Evolutionary conservation across 2,888 invertebrate species (phyloP).

Genomic region (Pollenia griseotomentosa): DNA sequence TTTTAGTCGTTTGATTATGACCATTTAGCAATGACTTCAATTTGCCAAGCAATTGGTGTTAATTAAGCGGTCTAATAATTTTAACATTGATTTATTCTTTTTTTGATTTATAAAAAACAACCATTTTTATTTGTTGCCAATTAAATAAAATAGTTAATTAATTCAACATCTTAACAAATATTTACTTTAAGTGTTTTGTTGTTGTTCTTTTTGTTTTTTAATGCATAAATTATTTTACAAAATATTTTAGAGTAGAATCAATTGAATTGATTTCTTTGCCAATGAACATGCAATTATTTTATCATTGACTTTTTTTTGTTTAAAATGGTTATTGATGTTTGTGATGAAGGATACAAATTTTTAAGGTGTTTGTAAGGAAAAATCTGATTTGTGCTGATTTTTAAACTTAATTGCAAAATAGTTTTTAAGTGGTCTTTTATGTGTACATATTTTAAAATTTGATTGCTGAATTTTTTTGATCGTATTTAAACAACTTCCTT

Average conservation of each 20-base stretch:
- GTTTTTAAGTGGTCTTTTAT: no score
- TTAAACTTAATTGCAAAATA: no score
- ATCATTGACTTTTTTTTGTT: constrained; percentile 38
- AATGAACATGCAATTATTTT: constrained; percentile 61
- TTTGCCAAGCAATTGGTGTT: constrained; percentile 66
- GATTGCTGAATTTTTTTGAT: no score
- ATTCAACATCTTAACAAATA: constrained; percentile 54
- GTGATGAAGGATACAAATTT: constrained; percentile 46
- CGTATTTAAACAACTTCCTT: no score
- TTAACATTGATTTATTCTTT: constrained; percentile 63
- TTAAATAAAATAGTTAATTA: constrained; percentile 50
- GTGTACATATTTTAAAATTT: no score
- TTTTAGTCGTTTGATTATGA: constrained; percentile 30
- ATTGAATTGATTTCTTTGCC: constrained; percentile 66
- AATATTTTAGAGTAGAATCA: constrained; percentile 60
- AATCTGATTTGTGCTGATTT: background rate
- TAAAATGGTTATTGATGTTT: background rate
- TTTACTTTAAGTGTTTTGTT: constrained; percentile 21
- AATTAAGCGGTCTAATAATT: constrained; percentile 73
- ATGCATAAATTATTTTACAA: constrained; percentile 59
- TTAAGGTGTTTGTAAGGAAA: constrained; percentile 2
- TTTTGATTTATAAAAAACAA: background rate
- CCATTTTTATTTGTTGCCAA: constrained; percentile 53
- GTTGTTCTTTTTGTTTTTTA: background rate
- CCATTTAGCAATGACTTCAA: constrained; percentile 73